phyloP scores from a whole-genome alignment of 2,888 invertebrate genomes.

The Eupithecia dodoneata region DNA sequence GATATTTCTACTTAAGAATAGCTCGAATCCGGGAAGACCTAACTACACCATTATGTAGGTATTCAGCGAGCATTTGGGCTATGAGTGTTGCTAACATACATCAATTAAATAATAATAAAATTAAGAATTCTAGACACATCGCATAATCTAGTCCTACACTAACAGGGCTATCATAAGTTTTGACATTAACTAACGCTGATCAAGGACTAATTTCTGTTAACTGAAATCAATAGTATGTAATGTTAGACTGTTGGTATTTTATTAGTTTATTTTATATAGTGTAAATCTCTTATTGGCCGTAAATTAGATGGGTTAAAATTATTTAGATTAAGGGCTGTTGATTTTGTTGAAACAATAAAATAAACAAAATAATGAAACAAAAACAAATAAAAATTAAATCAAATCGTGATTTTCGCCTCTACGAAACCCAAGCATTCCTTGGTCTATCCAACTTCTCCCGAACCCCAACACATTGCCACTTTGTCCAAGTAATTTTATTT shows the following conservation, averaged over 20 bases:
- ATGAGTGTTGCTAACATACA: not conserved
- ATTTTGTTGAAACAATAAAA: no score
- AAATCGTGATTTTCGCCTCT: slow-evolving; percentile 12
- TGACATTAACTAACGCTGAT: not conserved
- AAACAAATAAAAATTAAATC: no score
- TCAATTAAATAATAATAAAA: no score
- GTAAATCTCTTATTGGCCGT: no score
- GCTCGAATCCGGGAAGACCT: no score
- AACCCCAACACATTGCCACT: slow-evolving; percentile 28
- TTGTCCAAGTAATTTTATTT: slow-evolving; percentile 42
- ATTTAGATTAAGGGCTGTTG: no score
- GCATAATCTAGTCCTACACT: not conserved
- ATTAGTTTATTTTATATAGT: no score
- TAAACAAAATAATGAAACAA: no score
- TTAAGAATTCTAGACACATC: no score
- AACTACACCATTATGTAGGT: not conserved
- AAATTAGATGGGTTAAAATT: no score
- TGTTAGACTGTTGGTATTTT: no score
- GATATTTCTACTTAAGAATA: not conserved
- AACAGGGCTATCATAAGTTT: not conserved
- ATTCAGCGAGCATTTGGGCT: not conserved
- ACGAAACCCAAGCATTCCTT: not conserved
- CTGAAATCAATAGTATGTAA: no score
- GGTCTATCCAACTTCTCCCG: slow-evolving; percentile 11
- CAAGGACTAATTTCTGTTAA: not conserved